Percentiles rank a stretch among this genome's conserved stretches.
These are phyloP conservation scores for Netelia melanura DNA, from an alignment of 2,888 invertebrate species.

Conservation along the genomic window DNA sequence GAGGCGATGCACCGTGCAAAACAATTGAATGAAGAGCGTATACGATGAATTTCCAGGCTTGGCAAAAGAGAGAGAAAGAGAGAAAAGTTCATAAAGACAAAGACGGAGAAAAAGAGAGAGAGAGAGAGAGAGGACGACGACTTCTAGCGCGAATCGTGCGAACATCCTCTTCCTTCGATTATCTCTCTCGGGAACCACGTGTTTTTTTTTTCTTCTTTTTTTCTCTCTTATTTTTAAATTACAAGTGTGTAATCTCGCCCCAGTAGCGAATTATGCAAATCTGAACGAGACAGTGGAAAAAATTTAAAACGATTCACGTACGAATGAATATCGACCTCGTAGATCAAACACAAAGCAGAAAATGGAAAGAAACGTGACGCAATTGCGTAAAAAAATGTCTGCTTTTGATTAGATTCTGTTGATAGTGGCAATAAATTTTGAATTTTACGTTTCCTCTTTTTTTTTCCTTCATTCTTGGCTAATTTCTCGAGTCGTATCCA, in stretches of 20 bases:
- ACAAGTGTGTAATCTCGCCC: conserved; percentile 9
- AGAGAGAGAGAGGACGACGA: conserved; percentile 5
- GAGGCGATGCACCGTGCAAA: conserved; percentile 2
- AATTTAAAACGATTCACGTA: neutral
- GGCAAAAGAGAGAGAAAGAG: conserved; percentile 12
- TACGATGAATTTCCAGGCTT: conserved; percentile 68
- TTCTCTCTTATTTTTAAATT: neutral
- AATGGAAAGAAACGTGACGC: neutral
- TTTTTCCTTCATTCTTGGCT: neutral
- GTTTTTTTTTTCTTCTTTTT: conserved; percentile 4
- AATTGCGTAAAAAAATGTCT: conserved; percentile 6
- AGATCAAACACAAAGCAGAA: too few species aligned
- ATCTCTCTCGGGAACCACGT: conserved; percentile 62
- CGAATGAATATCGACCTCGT: too few species aligned
- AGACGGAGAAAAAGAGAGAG: conserved; percentile 17
- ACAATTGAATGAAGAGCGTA: conserved; percentile 53
- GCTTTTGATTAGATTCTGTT: too few species aligned
- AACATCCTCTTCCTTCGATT: conserved; percentile 76
- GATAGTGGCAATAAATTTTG: too few species aligned
- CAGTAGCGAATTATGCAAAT: conserved; percentile 28
- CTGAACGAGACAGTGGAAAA: conserved; percentile 3
- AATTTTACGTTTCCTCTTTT: too few species aligned
- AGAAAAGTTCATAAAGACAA: conserved; percentile 17
- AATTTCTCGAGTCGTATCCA: too few species aligned
- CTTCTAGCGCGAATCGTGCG: conserved; percentile 72